These are phyloP conservation scores for Stenodema calcarata DNA, from an alignment of 2,888 invertebrate genomes.

Conservation along the genomic window DNA sequence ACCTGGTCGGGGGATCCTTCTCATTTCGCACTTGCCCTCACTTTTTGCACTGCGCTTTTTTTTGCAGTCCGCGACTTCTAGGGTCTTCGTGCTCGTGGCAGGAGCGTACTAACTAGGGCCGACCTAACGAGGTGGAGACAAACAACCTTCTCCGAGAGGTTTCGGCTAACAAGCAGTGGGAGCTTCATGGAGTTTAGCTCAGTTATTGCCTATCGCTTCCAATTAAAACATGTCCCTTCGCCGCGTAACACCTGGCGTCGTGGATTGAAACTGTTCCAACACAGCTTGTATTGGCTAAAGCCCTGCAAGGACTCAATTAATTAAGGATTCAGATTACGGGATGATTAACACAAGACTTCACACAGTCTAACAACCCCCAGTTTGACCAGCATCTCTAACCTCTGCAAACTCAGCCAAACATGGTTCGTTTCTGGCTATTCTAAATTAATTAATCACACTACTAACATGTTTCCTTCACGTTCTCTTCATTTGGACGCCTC, in stretches of 20 bases:
- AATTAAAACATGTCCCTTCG: neutral
- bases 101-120: slow-evolving; percentile 29
- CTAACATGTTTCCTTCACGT: too few species aligned
- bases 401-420: too few species aligned
- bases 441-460: too few species aligned
- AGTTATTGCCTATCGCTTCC: slow-evolving; percentile 9
- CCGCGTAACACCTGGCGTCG: neutral
- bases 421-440: too few species aligned
- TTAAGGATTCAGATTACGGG: neutral
- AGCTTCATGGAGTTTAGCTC: neutral
- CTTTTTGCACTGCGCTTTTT: too few species aligned
- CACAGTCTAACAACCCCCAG: too few species aligned
- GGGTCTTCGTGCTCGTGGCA: neutral
- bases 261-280: neutral
- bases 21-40: slow-evolving; percentile 9
- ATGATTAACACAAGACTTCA: too few species aligned
- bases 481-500: too few species aligned
- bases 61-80: neutral
- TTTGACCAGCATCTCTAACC: too few species aligned
- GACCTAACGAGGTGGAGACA: slow-evolving; percentile 38
- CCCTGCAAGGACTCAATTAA: neutral
- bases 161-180: neutral
- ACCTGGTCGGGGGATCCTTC: neutral
- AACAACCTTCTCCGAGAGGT: neutral
- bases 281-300: neutral